Evolutionary conservation across 2,888 invertebrate genomes (phyloP), one percentile per base, ranked within the genome.

Genomic region (Tenodera sinensis): DNA sequence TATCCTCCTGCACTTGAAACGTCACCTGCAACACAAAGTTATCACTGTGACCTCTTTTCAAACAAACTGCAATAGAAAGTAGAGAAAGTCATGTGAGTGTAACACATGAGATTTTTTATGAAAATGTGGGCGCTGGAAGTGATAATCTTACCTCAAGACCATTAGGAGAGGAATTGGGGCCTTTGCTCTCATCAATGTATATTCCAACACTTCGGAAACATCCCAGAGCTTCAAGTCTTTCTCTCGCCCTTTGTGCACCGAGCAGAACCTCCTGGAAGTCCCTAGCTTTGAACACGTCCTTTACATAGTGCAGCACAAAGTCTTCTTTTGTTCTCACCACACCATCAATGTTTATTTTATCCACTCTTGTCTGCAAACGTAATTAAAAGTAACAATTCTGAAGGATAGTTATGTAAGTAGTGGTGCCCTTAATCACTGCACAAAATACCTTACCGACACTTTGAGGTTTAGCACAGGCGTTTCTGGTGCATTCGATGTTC

Each of bases 311-410:
- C 91, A 95, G 94, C 71, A 99, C 94, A 91, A 98, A 96, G 92
- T 99, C 98, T 93, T 98, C 97, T 93, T 98, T 97, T 0, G 99
- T 99, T 90, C 98, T 94, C 83, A 94, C 94, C n/a, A 99, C 93
- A 0, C 99, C 99, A 92, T 97, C 97, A 86, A 99, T 95, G 91
- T 97, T 96, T 47, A 99, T 96, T 91, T 96, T 95, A 92, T 98
- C 97, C 3, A 99, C 98, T 88, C 97, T 87, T 25, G 89, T 87
- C 88, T 89, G 83, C 25, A 71, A 71, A 30, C 30, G 30, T 30
- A 30, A 4, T 30, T 30, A 2, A 30, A 2, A 30, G 30, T 30
- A 30, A 30, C 3, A 30, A 4, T 30, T 2, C 4, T 30, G 6
- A 4, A 20, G 14, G 6, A n/a, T n/a, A n/a, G n/a, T n/a, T 20